Percentiles rank a stretch among this genome's conserved stretches.
These are phyloP conservation scores for Monodelphis domestica DNA, from an alignment of 2,797 vertebrate genomes.

Conservation along the genomic window DNA sequence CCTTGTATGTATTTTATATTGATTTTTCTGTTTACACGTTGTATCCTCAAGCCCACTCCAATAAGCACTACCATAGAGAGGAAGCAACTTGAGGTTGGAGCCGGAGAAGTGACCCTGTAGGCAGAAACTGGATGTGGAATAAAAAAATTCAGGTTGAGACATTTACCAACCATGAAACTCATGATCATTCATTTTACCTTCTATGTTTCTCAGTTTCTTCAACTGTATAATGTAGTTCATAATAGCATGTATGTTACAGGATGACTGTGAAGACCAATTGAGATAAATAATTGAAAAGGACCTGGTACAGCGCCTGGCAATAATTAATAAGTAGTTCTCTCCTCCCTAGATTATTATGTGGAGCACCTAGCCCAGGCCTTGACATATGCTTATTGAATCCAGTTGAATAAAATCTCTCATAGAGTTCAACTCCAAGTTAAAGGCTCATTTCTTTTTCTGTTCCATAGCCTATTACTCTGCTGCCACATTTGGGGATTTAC, in stretches of 20 bases:
- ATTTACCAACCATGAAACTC: background rate
- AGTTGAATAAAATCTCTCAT: background rate
- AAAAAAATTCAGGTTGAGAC: background rate
- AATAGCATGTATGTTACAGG: background rate
- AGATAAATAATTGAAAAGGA: background rate
- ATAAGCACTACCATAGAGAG: background rate
- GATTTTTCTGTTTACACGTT: background rate
- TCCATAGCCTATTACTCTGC: conserved; percentile 69
- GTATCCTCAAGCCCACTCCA: background rate
- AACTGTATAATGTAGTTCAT: background rate
- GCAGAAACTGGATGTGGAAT: too few species aligned
- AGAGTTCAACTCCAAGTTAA: background rate
- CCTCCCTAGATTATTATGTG: background rate
- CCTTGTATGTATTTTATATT: background rate
- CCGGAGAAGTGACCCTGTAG: background rate
- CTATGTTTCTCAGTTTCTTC: background rate
- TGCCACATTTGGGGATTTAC: conserved; percentile 69
- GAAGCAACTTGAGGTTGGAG: background rate
- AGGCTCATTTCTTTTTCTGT: background rate
- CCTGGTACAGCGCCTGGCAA: background rate
- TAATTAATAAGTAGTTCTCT: background rate
- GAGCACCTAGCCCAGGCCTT: background rate
- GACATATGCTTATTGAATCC: background rate
- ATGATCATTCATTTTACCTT: background rate
- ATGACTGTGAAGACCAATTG: background rate